Base-by-base conservation (phyloP, 2,888 invertebrate species). In the Chymomyza procnemis region DNA sequence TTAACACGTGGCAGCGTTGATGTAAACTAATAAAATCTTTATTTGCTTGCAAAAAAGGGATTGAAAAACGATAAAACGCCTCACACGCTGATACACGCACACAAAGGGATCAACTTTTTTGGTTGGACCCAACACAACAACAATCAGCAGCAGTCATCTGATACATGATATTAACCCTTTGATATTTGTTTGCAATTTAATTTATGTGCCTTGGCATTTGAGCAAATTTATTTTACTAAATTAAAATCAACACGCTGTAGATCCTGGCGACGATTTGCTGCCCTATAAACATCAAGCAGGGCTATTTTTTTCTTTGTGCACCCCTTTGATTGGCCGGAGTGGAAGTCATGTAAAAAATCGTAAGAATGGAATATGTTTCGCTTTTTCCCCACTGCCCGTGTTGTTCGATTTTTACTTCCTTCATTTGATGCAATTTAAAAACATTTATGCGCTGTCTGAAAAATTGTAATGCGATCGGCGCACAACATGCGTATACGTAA, bases 1-100 rank as follows among this genome's bases (percentile, higher is more conserved):
- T 83, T 78, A 83, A 81, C 81, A 86, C 79, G 73, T 80, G 73
- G 74, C 81, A 30, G 54, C 64, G 46, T 46, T 52, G 64, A 59
- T 64, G 54, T 64, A 64, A 81, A 72, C 79, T 84, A 84, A 77
- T 84, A 83, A 83, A 86, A 83, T 81, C 75, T 79, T 86, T 77
- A 84, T 84, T 71, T 73, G 70, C 59, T 54, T 1, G 4, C 3
- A 12, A 75, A 77, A 67, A 75, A 77, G 66, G 77, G 80, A 74
- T 75, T 80, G 70, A 69, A 85, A 78, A 70, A 52, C 77, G 75
- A 82, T 82, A 82, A 85, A 76, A 71, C 62, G 62, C 21, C 54
- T 59, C 48, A 67, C 62, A 62, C 82, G 77, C 79, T 77, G 72
- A 73, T 68, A 59, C 46, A 14, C 56, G 3, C 55, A 22, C n/a